A percentile compares a stretch with the other conserved stretches of the same genome.
phyloP scores from a whole-genome alignment of 2,797 vertebrate genomes.

The Oreonectes daqikongensis region DNA sequence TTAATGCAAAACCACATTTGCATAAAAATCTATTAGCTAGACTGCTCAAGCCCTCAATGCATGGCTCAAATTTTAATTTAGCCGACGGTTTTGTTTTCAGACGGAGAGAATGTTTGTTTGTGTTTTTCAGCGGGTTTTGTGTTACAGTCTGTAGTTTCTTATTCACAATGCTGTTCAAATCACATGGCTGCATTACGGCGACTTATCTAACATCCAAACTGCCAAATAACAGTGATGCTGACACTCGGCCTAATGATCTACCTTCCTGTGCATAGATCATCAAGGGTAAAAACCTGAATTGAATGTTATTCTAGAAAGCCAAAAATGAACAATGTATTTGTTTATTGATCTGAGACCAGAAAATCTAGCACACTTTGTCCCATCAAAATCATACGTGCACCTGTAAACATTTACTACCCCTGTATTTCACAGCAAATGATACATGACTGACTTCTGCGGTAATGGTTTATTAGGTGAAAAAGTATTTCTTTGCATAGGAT shows the following conservation, averaged over 20 bases:
- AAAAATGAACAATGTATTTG: too few species aligned
- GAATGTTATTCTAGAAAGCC: too few species aligned
- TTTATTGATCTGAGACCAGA: too few species aligned
- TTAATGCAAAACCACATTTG: slow-evolving; percentile 27
- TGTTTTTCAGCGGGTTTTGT: slow-evolving; percentile 31
- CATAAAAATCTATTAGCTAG: slow-evolving; percentile 41
- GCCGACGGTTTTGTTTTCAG: slow-evolving; percentile 20
- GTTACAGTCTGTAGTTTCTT: slow-evolving; percentile 29
- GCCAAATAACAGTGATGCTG: slow-evolving; percentile 22
- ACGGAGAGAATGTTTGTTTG: slow-evolving; percentile 24
- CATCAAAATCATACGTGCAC: too few species aligned
- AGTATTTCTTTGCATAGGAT: not conserved
- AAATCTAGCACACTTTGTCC: too few species aligned
- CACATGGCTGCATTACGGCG: not conserved
- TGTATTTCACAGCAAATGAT: slow-evolving; percentile 76
- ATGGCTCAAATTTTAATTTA: slow-evolving; percentile 28
- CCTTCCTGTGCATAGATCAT: not conserved
- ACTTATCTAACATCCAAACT: not conserved
- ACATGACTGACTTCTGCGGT: slow-evolving; percentile 66
- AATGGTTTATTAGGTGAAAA: slow-evolving; percentile 7
- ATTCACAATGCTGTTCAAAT: too few species aligned
- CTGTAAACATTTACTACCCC: slow-evolving; percentile 58
- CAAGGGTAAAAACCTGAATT: too few species aligned
- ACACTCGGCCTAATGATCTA: slow-evolving; percentile 5
- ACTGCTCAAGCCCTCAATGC: slow-evolving; percentile 9